phyloP scores from a whole-genome alignment of 2,113 vertebrate species.

The Stigmatopora argus region DNA sequence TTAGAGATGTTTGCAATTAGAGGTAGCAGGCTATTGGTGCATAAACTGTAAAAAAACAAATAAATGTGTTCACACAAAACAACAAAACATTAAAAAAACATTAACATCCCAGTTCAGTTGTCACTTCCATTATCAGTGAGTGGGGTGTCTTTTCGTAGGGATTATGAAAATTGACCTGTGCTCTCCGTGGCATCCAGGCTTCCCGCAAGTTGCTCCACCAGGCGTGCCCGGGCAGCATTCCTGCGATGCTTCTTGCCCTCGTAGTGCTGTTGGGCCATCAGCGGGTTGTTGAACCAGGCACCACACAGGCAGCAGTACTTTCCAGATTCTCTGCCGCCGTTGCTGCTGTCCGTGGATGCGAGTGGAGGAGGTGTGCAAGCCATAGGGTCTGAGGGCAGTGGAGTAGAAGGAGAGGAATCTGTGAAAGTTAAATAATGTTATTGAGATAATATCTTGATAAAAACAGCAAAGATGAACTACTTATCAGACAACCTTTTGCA shows the following conservation, averaged over 20 bases:
- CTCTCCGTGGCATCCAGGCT: constrained; percentile 74
- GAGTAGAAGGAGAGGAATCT: constrained; percentile 70
- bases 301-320: constrained; percentile 77
- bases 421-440: neutral
- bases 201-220: constrained; percentile 74
- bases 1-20: too few relatives aligned
- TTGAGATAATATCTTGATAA: neutral
- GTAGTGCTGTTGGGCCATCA: constrained; percentile 81
- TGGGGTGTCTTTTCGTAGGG: constrained; percentile 14
- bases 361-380: constrained; percentile 54
- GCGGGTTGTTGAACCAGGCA: constrained; percentile 80
- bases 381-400: constrained; percentile 56
- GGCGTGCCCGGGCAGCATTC: constrained; percentile 72
- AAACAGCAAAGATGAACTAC: neutral
- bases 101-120: constrained; percentile 21
- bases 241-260: constrained; percentile 79
- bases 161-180: constrained; percentile 64
- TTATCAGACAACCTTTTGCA: too few relatives aligned
- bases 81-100: constrained; percentile 21
- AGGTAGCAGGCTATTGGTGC: too few relatives aligned
- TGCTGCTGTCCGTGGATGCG: constrained; percentile 42
- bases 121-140: constrained; percentile 12
- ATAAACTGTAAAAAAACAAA: too few relatives aligned
- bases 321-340: constrained; percentile 67
- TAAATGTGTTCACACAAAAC: too few relatives aligned